These are phyloP conservation scores for Crossocerus cetratus DNA, from an alignment of 2,888 invertebrate species.

Conservation along the genomic window DNA sequence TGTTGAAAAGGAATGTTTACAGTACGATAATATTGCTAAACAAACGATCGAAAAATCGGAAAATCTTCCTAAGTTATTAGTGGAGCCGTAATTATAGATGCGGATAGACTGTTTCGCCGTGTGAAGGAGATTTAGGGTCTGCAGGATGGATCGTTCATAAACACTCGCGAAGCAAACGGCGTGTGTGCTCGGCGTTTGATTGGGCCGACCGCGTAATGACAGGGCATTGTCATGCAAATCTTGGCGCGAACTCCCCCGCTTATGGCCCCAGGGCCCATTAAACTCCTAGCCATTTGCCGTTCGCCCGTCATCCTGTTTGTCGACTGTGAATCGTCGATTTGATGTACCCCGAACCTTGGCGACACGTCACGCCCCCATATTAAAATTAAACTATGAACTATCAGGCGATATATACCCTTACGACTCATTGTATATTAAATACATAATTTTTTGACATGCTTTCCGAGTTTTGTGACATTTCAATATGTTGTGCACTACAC, in stretches of 20 bases:
- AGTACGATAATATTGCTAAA: too few species aligned
- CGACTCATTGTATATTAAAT: too few species aligned
- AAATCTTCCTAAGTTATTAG: constrained; percentile 49
- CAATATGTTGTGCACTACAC: too few species aligned
- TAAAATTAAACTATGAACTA: too few species aligned
- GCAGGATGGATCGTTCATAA: constrained; percentile 65
- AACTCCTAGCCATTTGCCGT: constrained; percentile 50
- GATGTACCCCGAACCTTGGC: constrained; percentile 51
- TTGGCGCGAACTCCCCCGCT: constrained; percentile 59
- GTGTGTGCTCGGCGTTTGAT: constrained; percentile 72
- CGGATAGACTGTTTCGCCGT: constrained; percentile 12
- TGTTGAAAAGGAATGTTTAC: constrained; percentile 41
- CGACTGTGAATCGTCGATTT: constrained; percentile 61
- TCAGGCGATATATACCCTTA: too few species aligned
- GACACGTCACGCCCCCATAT: constrained; percentile 25
- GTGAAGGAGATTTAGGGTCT: constrained; percentile 44
- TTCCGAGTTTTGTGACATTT: too few species aligned
- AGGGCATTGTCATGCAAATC: constrained; percentile 75
- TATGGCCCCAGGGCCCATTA: constrained; percentile 65
- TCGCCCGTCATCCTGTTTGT: constrained; percentile 59
- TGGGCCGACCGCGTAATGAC: constrained; percentile 73
- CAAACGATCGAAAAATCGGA: too few species aligned
- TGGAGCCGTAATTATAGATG: constrained; percentile 22
- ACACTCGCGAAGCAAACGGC: constrained; percentile 70
- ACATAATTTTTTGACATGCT: too few species aligned